These are phyloP conservation scores for Caenorhabditis sp. DNA, from an alignment of 2,888 invertebrate species.

Conservation along the genomic window DNA sequence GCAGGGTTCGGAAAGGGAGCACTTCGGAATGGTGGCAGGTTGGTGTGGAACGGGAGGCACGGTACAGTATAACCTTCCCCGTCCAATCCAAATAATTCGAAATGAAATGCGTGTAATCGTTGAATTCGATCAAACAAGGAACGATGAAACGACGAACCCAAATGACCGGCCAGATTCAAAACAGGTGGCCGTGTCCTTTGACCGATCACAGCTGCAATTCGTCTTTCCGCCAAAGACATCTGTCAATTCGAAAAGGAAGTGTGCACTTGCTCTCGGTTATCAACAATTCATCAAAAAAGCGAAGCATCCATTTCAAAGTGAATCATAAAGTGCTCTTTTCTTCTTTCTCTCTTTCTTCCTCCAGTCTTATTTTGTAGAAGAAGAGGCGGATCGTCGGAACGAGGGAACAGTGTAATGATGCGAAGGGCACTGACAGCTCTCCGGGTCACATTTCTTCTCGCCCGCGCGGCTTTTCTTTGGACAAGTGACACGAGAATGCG, in stretches of 20 bases:
- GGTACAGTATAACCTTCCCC: too few species aligned
- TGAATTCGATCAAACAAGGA: slow-evolving; percentile 31
- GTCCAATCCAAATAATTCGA: not conserved
- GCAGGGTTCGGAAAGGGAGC: not conserved
- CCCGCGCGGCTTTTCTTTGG: slow-evolving; percentile 48
- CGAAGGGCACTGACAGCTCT: not conserved
- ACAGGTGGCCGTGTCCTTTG: slow-evolving; percentile 18
- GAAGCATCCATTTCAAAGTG: slow-evolving; percentile 45
- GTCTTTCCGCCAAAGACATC: slow-evolving; percentile 5
- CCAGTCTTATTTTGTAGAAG: not conserved
- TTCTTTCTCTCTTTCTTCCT: slow-evolving; percentile 20
- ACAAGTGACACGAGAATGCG: slow-evolving; percentile 21
- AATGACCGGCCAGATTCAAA: slow-evolving; percentile 33
- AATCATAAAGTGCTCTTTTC: slow-evolving; percentile 26
- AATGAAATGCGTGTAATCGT: not conserved
- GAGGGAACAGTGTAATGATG: slow-evolving; percentile 42
- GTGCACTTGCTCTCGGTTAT: slow-evolving; percentile 20
- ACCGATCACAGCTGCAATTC: slow-evolving; percentile 20
- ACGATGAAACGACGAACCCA: slow-evolving; percentile 40
- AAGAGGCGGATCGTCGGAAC: slow-evolving; percentile 4
- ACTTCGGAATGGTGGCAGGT: too few species aligned
- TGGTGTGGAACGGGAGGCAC: too few species aligned
- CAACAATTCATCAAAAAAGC: slow-evolving; percentile 51
- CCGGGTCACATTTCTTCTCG: slow-evolving; percentile 48
- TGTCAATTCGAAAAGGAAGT: slow-evolving; percentile 13